Evolutionary conservation across 2,113 vertebrate genomes (phyloP).

Genomic region (Xenopus laevis): DNA sequence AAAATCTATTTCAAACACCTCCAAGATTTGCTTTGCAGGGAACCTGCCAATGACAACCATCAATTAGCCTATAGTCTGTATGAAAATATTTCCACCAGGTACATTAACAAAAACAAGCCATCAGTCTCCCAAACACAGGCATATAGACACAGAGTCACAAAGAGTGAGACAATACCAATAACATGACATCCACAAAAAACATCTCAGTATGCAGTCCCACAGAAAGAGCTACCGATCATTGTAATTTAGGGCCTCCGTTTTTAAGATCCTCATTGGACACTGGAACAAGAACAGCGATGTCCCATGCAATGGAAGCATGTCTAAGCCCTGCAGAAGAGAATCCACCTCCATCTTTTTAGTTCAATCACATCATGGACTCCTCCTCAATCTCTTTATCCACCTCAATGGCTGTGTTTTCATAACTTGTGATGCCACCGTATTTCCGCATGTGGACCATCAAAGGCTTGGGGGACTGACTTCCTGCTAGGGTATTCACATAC

Average conservation of each 20-base stretch:
- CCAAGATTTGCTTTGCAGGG: too few species aligned
- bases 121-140: conserved; percentile 18
- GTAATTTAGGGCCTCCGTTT: conserved; percentile 11
- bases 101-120: neutral
- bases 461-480: conserved; percentile 72
- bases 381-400: conserved; percentile 73
- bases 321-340: conserved; percentile 27
- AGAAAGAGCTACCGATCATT: conserved; percentile 11
- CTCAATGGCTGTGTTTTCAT: conserved; percentile 71
- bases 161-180: conserved; percentile 9
- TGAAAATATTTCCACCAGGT: neutral
- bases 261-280: conserved; percentile 2
- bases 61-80: neutral
- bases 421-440: conserved; percentile 75
- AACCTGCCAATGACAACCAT: neutral
- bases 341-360: conserved; percentile 20
- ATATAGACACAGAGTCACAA: conserved; percentile 12
- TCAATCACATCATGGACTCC: conserved; percentile 67
- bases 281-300: neutral
- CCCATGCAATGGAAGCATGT: conserved; percentile 13
- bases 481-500: conserved; percentile 66
- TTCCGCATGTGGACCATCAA: conserved; percentile 78
- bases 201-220: conserved; percentile 13
- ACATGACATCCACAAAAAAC: conserved; percentile 29
- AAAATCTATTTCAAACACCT: too few species aligned